Evolutionary conservation across 1,140 invertebrate species (phyloP).

Genomic region (Drosophila subobscura): DNA sequence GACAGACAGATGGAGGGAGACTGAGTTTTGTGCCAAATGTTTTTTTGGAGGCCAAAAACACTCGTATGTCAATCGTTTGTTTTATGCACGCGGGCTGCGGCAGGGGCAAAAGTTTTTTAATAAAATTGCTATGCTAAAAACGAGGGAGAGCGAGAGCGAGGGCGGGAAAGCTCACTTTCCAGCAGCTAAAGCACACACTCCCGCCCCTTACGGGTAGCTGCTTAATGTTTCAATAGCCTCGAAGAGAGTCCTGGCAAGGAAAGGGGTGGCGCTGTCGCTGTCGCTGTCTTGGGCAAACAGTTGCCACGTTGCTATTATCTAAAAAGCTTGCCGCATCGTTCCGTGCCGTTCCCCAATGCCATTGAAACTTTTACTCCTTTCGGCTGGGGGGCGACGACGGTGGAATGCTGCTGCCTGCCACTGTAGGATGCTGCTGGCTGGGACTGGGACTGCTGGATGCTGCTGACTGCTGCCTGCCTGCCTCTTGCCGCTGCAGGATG

Average conservation of each 20-base stretch:
- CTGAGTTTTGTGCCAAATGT: constrained; percentile 37
- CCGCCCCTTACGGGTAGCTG: constrained; percentile 14
- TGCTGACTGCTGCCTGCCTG: constrained; percentile 1
- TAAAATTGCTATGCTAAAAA: constrained; percentile 70
- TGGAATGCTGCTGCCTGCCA: constrained; percentile 9
- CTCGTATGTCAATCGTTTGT: constrained; percentile 71
- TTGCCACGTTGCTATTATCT: constrained; percentile 75
- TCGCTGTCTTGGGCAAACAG: constrained; percentile 59
- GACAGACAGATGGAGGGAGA: constrained; percentile 29
- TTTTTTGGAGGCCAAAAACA: constrained; percentile 16
- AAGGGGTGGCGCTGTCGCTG: constrained; percentile 19
- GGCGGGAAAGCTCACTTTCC: constrained; percentile 37
- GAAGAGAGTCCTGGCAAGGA: constrained; percentile 11
- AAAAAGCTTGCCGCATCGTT: constrained; percentile 66
- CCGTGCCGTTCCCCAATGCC: constrained; percentile 36
- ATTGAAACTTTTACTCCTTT: constrained; percentile 74
- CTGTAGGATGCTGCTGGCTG: neutral
- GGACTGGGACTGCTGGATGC: no score
- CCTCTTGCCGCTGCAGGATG: neutral
- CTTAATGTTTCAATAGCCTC: constrained; percentile 77
- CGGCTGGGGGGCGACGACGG: constrained; percentile 33
- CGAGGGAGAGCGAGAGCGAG: constrained; percentile 34
- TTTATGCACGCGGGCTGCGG: constrained; percentile 55
- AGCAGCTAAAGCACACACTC: constrained; percentile 29
- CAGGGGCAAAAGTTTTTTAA: constrained; percentile 69